Conservation (phyloP, 2,797 vertebrate genomes). For the Phoebastria nigripes region DNA sequence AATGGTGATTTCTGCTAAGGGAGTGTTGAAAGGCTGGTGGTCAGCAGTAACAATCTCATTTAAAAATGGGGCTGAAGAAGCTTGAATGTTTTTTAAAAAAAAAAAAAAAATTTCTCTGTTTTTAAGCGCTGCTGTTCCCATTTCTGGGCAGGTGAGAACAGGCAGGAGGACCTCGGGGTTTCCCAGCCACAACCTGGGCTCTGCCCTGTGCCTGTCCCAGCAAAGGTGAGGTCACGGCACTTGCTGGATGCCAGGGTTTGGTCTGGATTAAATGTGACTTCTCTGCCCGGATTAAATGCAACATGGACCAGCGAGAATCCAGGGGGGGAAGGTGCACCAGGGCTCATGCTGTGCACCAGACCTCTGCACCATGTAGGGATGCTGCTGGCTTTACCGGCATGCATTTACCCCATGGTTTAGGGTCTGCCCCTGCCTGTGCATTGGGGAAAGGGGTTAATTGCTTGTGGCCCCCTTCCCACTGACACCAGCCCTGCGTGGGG, state of each 20-base stretch:
- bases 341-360: fast-evolving
- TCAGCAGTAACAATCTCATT: background rate
- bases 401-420: fast-evolving
- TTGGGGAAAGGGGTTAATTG: background rate
- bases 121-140: background rate
- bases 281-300: fast-evolving
- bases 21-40: background rate
- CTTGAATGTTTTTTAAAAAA: background rate
- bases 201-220: background rate
- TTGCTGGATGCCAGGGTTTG: background rate
- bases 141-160: background rate
- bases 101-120: background rate
- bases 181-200: background rate
- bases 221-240: background rate
- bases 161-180: background rate
- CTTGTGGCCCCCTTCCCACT: fast-evolving
- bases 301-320: fast-evolving
- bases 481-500: background rate
- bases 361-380: fast-evolving
- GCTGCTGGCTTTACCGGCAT: fast-evolving
- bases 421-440: too few relatives aligned
- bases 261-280: background rate
- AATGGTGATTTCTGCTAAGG: background rate
- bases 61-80: background rate
- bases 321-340: fast-evolving